Evolutionary conservation across 2,888 invertebrate genomes (phyloP).

Genomic region (Saturnia japonica): DNA sequence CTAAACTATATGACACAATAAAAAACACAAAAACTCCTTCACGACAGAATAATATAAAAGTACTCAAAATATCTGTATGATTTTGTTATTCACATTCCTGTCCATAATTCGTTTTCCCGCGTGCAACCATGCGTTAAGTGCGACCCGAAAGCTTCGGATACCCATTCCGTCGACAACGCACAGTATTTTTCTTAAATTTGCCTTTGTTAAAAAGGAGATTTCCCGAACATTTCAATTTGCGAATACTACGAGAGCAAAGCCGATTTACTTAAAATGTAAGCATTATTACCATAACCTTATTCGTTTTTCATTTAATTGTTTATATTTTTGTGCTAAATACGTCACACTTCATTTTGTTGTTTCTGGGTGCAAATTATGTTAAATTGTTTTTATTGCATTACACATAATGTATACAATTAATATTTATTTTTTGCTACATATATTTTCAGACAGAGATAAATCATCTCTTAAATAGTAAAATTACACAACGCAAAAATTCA

Average conservation of each 20-base stretch:
- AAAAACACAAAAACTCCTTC: not conserved
- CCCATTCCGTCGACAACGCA: not conserved
- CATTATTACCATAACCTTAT: not conserved
- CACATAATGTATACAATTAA: too few relatives aligned
- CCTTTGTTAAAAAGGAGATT: constrained; percentile 8
- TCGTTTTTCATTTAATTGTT: not conserved
- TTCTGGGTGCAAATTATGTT: not conserved
- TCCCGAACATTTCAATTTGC: constrained; percentile 13
- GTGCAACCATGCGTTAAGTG: not conserved
- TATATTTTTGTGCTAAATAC: not conserved
- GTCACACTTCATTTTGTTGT: not conserved
- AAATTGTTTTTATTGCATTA: too few relatives aligned
- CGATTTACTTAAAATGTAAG: constrained; percentile 2
- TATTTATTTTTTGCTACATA: too few relatives aligned
- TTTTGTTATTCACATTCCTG: constrained; percentile 8
- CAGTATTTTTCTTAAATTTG: constrained; percentile 12
- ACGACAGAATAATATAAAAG: not conserved
- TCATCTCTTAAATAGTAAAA: too few relatives aligned
- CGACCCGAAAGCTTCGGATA: constrained; percentile 8
- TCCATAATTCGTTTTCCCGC: constrained; percentile 2
- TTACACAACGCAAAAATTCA: too few relatives aligned
- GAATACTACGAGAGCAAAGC: not conserved
- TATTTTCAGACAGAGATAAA: too few relatives aligned
- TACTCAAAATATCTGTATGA: not conserved
- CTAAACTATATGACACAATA: not conserved